A percentile compares a stretch with the other conserved stretches of the same genome.
These are phyloP conservation scores for Calephelis nemesis DNA, from an alignment of 1,140 invertebrate species.

Conservation along the genomic window DNA sequence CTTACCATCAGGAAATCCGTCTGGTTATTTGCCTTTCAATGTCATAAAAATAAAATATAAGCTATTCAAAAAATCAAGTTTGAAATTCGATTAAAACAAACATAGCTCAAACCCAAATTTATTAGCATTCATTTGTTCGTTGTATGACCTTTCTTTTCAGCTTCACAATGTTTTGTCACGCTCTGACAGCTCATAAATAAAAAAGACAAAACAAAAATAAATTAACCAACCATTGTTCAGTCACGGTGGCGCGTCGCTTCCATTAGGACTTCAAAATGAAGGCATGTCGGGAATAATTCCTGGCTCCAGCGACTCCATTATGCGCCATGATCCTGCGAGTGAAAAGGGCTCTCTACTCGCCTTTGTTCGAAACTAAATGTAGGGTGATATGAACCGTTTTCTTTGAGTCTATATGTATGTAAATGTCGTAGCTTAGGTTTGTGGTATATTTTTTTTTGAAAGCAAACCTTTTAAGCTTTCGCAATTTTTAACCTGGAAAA, in stretches of 20 bases:
- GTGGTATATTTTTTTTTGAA: too few relatives aligned
- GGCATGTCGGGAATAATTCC: constrained; percentile 31
- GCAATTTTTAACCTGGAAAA: too few relatives aligned
- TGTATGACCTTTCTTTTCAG: constrained; percentile 20
- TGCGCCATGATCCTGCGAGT: constrained; percentile 28
- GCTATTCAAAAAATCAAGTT: not conserved
- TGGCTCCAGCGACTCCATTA: constrained; percentile 30
- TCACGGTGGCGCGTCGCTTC: constrained; percentile 12
- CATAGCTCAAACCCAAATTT: not conserved
- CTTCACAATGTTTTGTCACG: constrained; percentile 22
- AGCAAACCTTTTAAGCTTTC: too few relatives aligned
- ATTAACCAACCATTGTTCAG: constrained; percentile 28
- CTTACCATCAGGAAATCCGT: too few relatives aligned
- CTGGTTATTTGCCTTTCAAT: too few relatives aligned
- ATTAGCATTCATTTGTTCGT: constrained; percentile 9
- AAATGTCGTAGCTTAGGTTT: too few relatives aligned
- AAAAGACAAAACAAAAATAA: constrained; percentile 24
- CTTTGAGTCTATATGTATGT: too few relatives aligned
- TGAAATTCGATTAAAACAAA: not conserved
- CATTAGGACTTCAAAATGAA: constrained; percentile 31
- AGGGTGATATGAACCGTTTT: not conserved
- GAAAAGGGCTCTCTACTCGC: constrained; percentile 23
- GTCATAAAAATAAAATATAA: too few relatives aligned
- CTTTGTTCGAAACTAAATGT: constrained; percentile 30
- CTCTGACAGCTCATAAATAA: constrained; percentile 16